Evolutionary conservation across 2,113 vertebrate genomes (phyloP), one percentile per base, ranked within the genome.

Genomic region (Nannospalax galili): DNA sequence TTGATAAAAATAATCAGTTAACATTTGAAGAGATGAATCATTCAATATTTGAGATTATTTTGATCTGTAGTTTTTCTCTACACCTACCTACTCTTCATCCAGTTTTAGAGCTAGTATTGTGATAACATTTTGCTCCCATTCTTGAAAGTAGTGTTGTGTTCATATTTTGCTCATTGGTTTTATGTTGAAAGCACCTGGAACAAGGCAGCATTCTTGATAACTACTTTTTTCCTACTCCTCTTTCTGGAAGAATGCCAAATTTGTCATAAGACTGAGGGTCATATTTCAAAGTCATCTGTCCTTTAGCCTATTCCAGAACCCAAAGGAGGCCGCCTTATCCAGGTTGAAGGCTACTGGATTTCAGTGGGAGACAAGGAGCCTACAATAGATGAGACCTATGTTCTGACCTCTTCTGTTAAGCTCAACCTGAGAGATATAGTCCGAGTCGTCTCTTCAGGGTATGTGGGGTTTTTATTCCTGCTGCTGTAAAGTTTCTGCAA

Each of bases 261-360:
- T 86, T 80, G 62, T 80, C 35, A 2, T 82, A 16, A 20, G 14
- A 90, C 35, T 84, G 20, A 84, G 24, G 2, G 2, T 84, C 48
- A 92, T 40, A 94, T 40, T 77, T 98, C 40, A 69, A 93, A 96
- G 20, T 91, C 96, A 30, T 97, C 26, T 97, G 32, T 97, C 48
- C 95, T 96, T 67, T 97, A 99, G 99, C 98, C 99, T 93, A 99
- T 99, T 92, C 99, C 99, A 40, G 98, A 99, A 72, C 99, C 99
- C 22, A 97, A 98, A 45, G 98, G 98, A 80, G 98, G 98, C 20
- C 92, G 91, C 15, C 99, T 99, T 92, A 97, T 99, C 94, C 98
- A 98, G 52, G 97, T 99, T 52, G 99, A 99, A 98, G 99, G 99
- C 60, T 99, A 99, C 97, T 99, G 99, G 99, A 99, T 99, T 96